Evolutionary conservation across 2,797 vertebrate genomes (phyloP).

Genomic region (Synanceia verrucosa): DNA sequence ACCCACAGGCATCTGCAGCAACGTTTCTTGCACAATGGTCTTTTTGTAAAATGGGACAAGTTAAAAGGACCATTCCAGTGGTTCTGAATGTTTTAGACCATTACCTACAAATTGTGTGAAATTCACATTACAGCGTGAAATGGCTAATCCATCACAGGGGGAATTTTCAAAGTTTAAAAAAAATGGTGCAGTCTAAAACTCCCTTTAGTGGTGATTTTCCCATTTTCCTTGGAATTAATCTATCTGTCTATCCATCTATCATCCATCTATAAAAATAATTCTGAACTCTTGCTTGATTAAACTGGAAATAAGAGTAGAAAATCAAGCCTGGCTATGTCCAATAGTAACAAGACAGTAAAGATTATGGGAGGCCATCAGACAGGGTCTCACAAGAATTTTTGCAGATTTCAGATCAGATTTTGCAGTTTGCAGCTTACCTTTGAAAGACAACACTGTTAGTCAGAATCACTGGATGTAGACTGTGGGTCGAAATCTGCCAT

Average conservation of each 20-base stretch:
- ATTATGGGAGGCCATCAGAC: no score
- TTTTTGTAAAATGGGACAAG: conserved; percentile 16
- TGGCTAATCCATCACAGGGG: background rate
- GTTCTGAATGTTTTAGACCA: conserved; percentile 40
- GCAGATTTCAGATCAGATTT: no score
- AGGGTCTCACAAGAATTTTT: no score
- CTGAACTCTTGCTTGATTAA: no score
- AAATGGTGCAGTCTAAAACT: background rate
- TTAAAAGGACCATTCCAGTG: conserved; percentile 14
- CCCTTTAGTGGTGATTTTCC: background rate
- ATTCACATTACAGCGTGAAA: background rate
- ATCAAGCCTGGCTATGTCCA: background rate
- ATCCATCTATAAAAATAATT: no score
- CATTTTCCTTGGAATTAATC: no score
- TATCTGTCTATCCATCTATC: no score
- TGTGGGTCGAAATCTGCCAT: background rate
- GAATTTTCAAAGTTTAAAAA: background rate
- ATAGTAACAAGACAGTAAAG: no score
- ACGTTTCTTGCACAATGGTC: conserved; percentile 6
- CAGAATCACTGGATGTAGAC: no score
- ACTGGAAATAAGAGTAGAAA: background rate
- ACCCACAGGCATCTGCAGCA: conserved; percentile 4
- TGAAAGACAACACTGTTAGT: no score
- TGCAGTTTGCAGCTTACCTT: no score
- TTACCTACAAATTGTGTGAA: conserved; percentile 33